Evolutionary conservation across 1,140 invertebrate species (phyloP).

Genomic region (Drosophila rufa): DNA sequence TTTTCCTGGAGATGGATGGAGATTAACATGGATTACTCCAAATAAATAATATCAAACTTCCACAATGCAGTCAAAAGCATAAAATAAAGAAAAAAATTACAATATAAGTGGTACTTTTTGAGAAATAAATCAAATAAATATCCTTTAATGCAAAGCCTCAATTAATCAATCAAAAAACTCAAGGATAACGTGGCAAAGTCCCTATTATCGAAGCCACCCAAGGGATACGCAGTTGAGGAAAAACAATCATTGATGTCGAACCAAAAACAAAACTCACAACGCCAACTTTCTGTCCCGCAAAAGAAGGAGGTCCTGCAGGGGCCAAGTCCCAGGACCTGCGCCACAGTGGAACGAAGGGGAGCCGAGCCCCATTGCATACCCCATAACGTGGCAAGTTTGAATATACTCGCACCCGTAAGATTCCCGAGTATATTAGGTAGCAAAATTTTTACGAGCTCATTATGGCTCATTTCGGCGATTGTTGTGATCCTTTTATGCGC

Average conservation of each 20-base stretch:
- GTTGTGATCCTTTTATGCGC: slow-evolving; percentile 85
- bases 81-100: too few relatives aligned
- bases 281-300: slow-evolving; percentile 26
- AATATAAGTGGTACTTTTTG: too few relatives aligned
- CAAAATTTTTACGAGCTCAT: slow-evolving; percentile 86
- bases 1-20: not conserved
- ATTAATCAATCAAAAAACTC: slow-evolving; percentile 13
- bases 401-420: slow-evolving; percentile 82
- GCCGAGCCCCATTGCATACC: slow-evolving; percentile 46
- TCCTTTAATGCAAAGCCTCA: too few relatives aligned
- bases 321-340: not conserved
- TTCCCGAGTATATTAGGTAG: slow-evolving; percentile 85
- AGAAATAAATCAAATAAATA: too few relatives aligned
- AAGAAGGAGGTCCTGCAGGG: slow-evolving; percentile 29
- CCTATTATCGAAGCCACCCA: not conserved
- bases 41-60: too few relatives aligned
- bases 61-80: too few relatives aligned
- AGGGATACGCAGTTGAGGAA: slow-evolving; percentile 9
- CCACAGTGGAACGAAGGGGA: slow-evolving; percentile 17
- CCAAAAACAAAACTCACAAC: slow-evolving; percentile 29
- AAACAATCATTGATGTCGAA: slow-evolving; percentile 47
- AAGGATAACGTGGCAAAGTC: not conserved
- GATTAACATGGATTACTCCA: too few relatives aligned
- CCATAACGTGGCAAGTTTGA: slow-evolving; percentile 81
- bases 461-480: slow-evolving; percentile 85